Conservation (phyloP, 2,113 vertebrate genomes). For the Brachyhypopomus occidentalis region DNA sequence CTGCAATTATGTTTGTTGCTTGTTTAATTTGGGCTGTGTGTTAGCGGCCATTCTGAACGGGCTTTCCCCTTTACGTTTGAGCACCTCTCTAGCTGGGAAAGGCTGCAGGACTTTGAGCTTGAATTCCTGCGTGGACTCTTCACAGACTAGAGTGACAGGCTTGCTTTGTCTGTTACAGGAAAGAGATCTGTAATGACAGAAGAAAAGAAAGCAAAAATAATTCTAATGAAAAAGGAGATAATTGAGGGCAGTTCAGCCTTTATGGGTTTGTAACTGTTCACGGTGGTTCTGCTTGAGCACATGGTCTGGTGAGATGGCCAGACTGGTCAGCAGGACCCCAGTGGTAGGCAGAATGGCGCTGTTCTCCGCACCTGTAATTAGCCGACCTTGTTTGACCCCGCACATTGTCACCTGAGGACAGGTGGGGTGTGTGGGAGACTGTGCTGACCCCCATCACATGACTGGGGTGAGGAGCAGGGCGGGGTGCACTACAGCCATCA, state of each 20-base stretch:
- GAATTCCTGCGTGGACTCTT: background rate
- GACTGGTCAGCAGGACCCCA: background rate
- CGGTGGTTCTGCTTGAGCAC: too few species aligned
- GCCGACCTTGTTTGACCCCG: constrained; percentile 69
- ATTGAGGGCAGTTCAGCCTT: too few species aligned
- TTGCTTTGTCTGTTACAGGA: too few species aligned
- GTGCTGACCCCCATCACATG: constrained; percentile 77
- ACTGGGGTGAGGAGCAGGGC: constrained; percentile 76
- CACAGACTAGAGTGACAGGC: background rate
- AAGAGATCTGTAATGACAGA: too few species aligned
- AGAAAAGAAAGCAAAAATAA: background rate
- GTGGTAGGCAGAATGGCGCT: background rate
- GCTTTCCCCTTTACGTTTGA: constrained; percentile 3
- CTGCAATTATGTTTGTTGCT: constrained; percentile 51
- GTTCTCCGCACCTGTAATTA: constrained; percentile 75
- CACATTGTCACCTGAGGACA: constrained; percentile 77
- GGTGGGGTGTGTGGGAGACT: constrained; percentile 77
- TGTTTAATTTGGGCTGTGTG: constrained; percentile 43
- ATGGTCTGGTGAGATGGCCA: background rate
- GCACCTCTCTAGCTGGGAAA: background rate
- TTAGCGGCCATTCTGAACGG: constrained; percentile 6
- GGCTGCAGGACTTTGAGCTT: background rate
- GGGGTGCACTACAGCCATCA: constrained; percentile 72
- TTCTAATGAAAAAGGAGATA: too few species aligned
- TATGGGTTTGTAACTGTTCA: too few species aligned